A percentile compares a stretch with the other conserved stretches of the same genome.
Evolutionary conservation across 2,113 vertebrate species (phyloP).

Genomic region (Plotosus lineatus): DNA sequence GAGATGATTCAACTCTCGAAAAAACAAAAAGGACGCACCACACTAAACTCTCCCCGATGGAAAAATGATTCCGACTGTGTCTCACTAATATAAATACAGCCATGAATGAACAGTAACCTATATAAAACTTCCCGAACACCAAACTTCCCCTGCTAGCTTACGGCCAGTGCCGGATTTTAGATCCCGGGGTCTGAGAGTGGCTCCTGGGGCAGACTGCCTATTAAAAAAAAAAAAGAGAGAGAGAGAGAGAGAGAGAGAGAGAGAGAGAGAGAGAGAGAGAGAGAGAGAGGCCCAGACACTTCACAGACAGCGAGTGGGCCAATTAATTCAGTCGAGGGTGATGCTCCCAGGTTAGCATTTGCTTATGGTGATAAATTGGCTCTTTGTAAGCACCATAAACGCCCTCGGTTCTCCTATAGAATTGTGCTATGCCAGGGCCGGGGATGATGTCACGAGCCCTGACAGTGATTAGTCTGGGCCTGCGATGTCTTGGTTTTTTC

Average conservation of each 20-base stretch:
- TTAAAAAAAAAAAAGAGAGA: conserved; percentile 72
- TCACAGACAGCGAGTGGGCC: conserved; percentile 75
- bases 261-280: no score
- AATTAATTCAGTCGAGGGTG: conserved; percentile 78
- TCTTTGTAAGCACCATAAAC: conserved; percentile 73
- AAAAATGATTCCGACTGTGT: neutral
- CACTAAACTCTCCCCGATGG: conserved; percentile 9
- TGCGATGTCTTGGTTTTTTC: conserved; percentile 62
- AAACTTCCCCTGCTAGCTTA: conserved; percentile 72
- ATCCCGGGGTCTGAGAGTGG: conserved; percentile 58
- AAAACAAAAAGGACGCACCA: neutral
- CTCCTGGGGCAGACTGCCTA: conserved; percentile 73
- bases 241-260: no score
- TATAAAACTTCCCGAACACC: conserved; percentile 58
- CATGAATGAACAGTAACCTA: neutral
- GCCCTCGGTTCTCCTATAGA: conserved; percentile 63
- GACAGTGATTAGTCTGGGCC: conserved; percentile 69
- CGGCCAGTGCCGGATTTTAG: conserved; percentile 66
- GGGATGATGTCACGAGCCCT: conserved; percentile 66
- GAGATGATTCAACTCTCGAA: conserved; percentile 2
- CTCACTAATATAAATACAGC: neutral
- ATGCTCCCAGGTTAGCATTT: conserved; percentile 76
- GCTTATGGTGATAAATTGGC: conserved; percentile 79
- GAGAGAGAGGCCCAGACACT: conserved; percentile 67
- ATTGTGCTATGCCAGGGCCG: conserved; percentile 59